phyloP scores from a whole-genome alignment of 2,797 vertebrate genomes.

The Paramormyrops hopkinsi region DNA sequence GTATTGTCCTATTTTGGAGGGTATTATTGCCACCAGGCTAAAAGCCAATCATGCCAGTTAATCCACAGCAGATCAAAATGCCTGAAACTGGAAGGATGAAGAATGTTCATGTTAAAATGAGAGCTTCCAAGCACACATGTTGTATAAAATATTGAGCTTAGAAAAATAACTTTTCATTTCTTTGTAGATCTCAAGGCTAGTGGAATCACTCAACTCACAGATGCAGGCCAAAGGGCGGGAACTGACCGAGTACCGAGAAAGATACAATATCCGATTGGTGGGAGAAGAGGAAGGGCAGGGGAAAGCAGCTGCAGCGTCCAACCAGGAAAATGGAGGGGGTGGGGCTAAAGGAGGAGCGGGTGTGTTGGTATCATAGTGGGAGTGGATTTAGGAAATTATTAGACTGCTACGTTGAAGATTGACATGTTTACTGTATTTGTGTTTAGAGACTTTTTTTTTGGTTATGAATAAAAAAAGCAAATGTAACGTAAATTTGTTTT shows the following conservation, averaged over 20 bases:
- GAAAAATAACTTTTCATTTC: neutral
- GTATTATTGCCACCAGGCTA: neutral
- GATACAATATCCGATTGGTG: constrained; percentile 87
- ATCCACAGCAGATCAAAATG: neutral
- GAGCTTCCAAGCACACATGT: neutral
- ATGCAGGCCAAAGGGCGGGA: constrained; percentile 85
- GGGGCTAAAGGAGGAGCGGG: constrained; percentile 72
- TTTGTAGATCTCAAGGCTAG: constrained; percentile 75
- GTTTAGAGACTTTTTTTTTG: constrained; percentile 48
- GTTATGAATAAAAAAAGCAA: constrained; percentile 38
- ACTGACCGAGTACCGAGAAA: constrained; percentile 85
- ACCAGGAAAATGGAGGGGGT: constrained; percentile 58
- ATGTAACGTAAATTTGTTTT: neutral
- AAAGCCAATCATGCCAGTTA: neutral
- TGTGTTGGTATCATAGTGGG: constrained; percentile 77
- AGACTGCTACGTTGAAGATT: constrained; percentile 22
- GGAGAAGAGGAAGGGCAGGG: constrained; percentile 70
- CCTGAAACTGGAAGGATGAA: neutral
- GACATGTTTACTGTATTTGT: constrained; percentile 28
- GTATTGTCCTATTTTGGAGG: neutral
- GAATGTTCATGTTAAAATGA: neutral
- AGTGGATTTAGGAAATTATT: constrained; percentile 14
- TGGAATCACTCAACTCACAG: constrained; percentile 73
- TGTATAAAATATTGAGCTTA: neutral
- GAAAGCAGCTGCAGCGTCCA: constrained; percentile 53